Percentiles rank a stretch among this genome's conserved stretches.
Conservation (phyloP, 2,888 invertebrate species). For the Tetragonula carbonaria region DNA sequence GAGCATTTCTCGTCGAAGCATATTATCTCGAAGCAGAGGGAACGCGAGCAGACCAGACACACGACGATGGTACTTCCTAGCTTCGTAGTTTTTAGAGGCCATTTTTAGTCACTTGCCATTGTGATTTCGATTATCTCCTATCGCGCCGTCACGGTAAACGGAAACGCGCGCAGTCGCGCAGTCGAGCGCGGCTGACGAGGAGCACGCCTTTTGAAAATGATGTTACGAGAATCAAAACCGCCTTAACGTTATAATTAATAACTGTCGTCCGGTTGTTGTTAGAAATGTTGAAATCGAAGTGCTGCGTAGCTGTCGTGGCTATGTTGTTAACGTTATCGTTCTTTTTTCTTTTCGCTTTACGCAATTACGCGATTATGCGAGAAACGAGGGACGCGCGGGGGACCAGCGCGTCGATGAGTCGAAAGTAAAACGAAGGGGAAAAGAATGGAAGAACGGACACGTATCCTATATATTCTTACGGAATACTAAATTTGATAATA, state of each 20-base stretch:
- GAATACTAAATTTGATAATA: constrained; percentile 72
- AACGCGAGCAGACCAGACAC: constrained; percentile 8
- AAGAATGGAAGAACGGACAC: constrained; percentile 55
- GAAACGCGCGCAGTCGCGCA: not conserved
- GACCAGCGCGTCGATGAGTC: constrained; percentile 6
- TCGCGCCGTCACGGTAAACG: not conserved
- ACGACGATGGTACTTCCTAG: constrained; percentile 47
- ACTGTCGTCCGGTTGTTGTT: constrained; percentile 57
- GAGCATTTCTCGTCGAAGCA: not conserved
- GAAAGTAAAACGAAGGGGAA: constrained; percentile 37
- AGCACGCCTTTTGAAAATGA: constrained; percentile 67
- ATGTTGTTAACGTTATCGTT: constrained; percentile 74
- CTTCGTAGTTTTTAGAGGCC: constrained; percentile 67
- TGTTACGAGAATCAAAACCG: constrained; percentile 70
- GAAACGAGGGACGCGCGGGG: constrained; percentile 53
- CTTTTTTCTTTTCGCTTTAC: constrained; percentile 74
- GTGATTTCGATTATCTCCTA: constrained; percentile 55
- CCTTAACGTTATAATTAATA: constrained; percentile 65
- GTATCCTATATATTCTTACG: constrained; percentile 66
- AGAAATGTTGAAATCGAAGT: constrained; percentile 55
- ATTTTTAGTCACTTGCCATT: constrained; percentile 65
- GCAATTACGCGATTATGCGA: constrained; percentile 69
- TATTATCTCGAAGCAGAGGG: constrained; percentile 24
- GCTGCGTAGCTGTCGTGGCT: constrained; percentile 70
- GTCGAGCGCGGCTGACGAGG: not conserved